Conservation (phyloP, 2,797 vertebrate genomes). For the Tokudaia tokunoshimensis region DNA sequence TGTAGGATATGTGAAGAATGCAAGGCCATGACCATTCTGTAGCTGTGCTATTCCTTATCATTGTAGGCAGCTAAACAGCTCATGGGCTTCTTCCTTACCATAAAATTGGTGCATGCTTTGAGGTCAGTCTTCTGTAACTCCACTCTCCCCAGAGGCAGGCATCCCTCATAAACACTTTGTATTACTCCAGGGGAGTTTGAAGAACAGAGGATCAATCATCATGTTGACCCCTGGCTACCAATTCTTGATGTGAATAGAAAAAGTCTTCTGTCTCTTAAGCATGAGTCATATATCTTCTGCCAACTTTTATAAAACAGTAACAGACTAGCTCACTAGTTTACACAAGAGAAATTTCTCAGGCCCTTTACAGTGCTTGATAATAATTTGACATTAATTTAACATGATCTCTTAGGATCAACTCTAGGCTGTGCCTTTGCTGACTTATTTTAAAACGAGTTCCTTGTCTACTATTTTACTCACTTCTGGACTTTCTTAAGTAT, state of each 20-base stretch:
- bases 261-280: conserved; percentile 5
- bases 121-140: not conserved
- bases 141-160: not conserved
- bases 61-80: not conserved
- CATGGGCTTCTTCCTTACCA: not conserved
- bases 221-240: not conserved
- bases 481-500: not conserved
- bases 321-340: not conserved
- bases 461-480: not conserved
- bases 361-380: not conserved
- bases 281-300: not conserved
- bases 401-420: not conserved
- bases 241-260: conserved; percentile 21
- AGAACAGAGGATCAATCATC: not conserved
- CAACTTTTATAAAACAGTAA: not conserved
- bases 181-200: not conserved
- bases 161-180: not conserved
- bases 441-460: not conserved
- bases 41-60: not conserved
- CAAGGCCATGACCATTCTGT: not conserved
- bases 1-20: not conserved
- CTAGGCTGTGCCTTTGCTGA: not conserved
- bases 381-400: conserved; percentile 22
- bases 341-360: not conserved
- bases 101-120: not conserved